A percentile compares a stretch with the other conserved stretches of the same genome.
phyloP scores from a whole-genome alignment of 1,140 invertebrate genomes.

The Bombus cullumanus region DNA sequence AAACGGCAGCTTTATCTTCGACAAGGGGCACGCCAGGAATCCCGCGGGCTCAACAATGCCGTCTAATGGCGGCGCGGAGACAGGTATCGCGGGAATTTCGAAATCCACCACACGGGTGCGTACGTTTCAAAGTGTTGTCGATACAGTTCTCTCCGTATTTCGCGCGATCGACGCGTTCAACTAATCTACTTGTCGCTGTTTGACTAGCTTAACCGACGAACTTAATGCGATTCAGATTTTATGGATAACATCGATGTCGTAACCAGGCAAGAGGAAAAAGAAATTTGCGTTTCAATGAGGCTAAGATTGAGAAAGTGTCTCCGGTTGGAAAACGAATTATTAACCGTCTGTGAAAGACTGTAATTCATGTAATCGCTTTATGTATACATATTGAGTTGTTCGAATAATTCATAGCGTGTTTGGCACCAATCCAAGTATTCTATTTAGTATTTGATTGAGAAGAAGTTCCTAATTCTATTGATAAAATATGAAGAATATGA shows the following conservation, averaged over 20 bases:
- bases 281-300: not conserved
- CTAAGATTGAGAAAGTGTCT: not conserved
- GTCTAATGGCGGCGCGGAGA: not conserved
- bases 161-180: conserved; percentile 58
- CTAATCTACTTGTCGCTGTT: conserved; percentile 61
- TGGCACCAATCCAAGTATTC: not conserved
- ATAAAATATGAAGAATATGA: too few species aligned
- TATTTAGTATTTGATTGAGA: not conserved
- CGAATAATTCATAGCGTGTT: not conserved
- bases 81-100: conserved; percentile 50
- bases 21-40: conserved; percentile 37
- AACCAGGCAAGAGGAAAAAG: not conserved
- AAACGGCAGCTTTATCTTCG: conserved; percentile 33
- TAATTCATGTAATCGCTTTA: not conserved
- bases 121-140: not conserved
- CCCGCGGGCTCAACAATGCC: conserved; percentile 20
- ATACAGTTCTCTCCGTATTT: conserved; percentile 49
- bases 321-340: not conserved
- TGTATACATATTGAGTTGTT: not conserved
- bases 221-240: not conserved
- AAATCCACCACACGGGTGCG: conserved; percentile 34
- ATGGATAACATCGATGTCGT: not conserved
- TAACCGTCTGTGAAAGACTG: not conserved
- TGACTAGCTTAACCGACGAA: conserved; percentile 55
- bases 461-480: not conserved